These are phyloP conservation scores for Andrena marginata DNA, from an alignment of 2,888 invertebrate genomes.

Conservation along the genomic window DNA sequence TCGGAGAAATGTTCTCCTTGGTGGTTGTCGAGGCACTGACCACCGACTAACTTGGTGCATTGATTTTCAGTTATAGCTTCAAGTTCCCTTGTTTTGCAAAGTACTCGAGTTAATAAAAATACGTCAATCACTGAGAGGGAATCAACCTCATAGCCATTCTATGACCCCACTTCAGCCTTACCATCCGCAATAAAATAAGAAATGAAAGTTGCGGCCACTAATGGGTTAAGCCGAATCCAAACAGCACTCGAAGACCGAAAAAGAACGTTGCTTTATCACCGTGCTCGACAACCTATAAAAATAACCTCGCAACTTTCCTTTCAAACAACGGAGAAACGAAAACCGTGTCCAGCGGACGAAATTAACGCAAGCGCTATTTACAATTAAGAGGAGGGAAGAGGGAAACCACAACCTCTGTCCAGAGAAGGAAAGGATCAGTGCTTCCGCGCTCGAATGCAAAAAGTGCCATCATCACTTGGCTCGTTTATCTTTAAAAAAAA, in stretches of 20 bases:
- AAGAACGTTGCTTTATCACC: too few relatives aligned
- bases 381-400: neutral
- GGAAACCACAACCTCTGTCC: neutral
- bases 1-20: slow-evolving; percentile 27
- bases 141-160: too few relatives aligned
- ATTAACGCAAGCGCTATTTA: slow-evolving; percentile 9
- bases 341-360: neutral
- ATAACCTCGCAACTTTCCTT: neutral
- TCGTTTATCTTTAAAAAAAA: slow-evolving; percentile 24
- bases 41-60: slow-evolving; percentile 13
- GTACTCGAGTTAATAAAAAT: too few relatives aligned
- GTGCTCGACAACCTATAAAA: neutral
- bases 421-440: neutral
- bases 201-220: too few relatives aligned
- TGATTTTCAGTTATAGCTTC: neutral
- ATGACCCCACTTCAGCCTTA: too few relatives aligned
- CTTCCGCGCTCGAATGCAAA: slow-evolving; percentile 22
- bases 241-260: too few relatives aligned
- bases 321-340: slow-evolving; percentile 11
- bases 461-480: slow-evolving; percentile 4
- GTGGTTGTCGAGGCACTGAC: neutral
- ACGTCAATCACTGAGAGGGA: too few relatives aligned
- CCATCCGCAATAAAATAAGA: too few relatives aligned
- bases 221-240: too few relatives aligned
- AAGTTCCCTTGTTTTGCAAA: too few relatives aligned